Evolutionary conservation across 2,113 vertebrate genomes (phyloP), one percentile per base, ranked within the genome.

Genomic region (Thunnus maccoyii): DNA sequence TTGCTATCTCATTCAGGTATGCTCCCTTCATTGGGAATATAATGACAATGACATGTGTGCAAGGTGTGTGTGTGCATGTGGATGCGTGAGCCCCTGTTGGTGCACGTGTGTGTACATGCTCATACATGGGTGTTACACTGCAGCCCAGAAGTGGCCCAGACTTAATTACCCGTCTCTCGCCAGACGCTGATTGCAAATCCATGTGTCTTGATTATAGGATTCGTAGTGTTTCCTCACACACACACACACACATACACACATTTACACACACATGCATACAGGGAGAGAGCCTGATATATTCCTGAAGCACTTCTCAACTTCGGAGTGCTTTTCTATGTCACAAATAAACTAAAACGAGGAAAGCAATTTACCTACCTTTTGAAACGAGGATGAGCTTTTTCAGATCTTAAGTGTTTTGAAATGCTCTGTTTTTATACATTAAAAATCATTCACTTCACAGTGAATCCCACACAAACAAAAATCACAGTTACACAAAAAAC

Each of bases 121-220:
- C 48, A 16, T 76, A 27, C 30, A 16, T 71, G 46, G 72, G 64
- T 64, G 63, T 78, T 46, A 15, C 15, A 9, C 67, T 52, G 63
- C 27, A 79, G 76, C 69, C 67, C 66, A 82, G 89, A 86, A 89
- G 88, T 86, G 72, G 73, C 88, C 85, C 69, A 70, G 85, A 89
- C 92, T 92, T 95, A 95, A 95, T 95, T 95, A 94, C 83, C 88
- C 52, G 18, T 83, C 71, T 87, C 88, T 87, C 47, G 87, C 80
- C 44, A 84, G 82, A 91, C 71, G 1, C 93, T 94, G 94, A 95
- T 96, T 95, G 89, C 93, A 91, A 84, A 94, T 91, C 89, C 74
- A 86, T 91, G 86, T 55, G 82, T 90, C 89, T 90, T 95, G 93
- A 95, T 95, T 92, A 93, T 85, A 82, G 72, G 84, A 91, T 94